Percentiles rank a stretch among this genome's conserved stretches.
These are phyloP conservation scores for Phylloscopus trochiloides DNA, from an alignment of 2,113 vertebrate species.

Conservation along the genomic window DNA sequence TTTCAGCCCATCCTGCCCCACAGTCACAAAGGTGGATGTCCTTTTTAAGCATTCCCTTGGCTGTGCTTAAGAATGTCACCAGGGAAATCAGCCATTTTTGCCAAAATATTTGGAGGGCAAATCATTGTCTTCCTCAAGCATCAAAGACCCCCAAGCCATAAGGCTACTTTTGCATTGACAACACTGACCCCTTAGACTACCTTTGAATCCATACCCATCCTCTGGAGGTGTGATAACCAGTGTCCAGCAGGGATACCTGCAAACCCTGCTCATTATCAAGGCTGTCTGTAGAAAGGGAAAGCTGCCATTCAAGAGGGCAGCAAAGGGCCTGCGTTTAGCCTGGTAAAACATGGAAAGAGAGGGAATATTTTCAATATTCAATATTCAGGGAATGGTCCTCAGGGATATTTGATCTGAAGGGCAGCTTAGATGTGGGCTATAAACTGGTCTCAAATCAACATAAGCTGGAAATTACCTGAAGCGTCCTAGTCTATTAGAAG, in stretches of 20 bases:
- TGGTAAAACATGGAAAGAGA: background rate
- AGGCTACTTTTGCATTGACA: background rate
- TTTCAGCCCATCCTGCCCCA: background rate
- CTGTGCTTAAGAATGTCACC: background rate
- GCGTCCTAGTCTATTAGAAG: background rate
- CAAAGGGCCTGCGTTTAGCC: background rate
- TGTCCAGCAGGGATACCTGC: background rate
- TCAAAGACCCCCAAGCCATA: background rate
- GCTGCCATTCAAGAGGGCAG: background rate
- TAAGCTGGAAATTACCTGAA: background rate
- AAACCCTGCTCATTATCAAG: accelerated
- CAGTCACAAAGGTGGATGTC: accelerated
- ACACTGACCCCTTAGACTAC: background rate
- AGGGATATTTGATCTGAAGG: background rate
- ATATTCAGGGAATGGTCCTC: background rate
- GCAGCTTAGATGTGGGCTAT: background rate
- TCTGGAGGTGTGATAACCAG: background rate
- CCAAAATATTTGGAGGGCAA: background rate
- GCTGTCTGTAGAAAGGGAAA: background rate
- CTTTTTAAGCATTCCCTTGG: background rate
- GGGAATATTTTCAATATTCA: background rate
- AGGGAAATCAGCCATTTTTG: background rate
- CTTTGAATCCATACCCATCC: background rate
- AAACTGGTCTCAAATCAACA: background rate
- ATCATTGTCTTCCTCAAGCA: background rate